Evolutionary conservation across 2,113 vertebrate species (phyloP), one percentile per base, ranked within the genome.

Genomic region (Mugil cephalus): DNA sequence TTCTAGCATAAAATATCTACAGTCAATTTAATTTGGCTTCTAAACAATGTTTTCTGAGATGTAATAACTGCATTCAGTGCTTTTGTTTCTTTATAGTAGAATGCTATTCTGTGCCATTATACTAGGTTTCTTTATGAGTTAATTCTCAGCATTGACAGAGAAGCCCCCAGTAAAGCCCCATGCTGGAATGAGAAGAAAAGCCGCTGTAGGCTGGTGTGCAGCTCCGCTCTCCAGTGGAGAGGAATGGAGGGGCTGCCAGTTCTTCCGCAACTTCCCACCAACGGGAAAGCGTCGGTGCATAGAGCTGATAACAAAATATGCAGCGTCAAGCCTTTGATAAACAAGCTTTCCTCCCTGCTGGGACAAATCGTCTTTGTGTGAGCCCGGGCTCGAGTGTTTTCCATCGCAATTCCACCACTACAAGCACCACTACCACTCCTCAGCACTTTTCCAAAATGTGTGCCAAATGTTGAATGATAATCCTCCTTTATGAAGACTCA

Each of bases 241-340:
- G 54, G 17, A 58, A 34, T 46, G 55, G 46, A 54, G 40, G 50
- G 45, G 40, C 54, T 81, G 74, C 71, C 67, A 84, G 51, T 74
- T 72, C 56, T 43, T 84, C 67, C 24, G 60, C 47, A 15, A 60
- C 50, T 45, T 62, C 62, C 74, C 62, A 52, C 58, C 70, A 53
- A 82, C 69, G 67, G 45, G 35, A 71, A 73, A 30, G 53, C 64
- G 9, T 77, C 60, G 48, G 78, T 87, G 85, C 72, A 80, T 10
- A 1, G 40, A 55, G 64, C 79, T 77, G 86, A 87, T 89, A 89
- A 89, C 60, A 59, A 69, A 67, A 67, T 59, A 51, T 82, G 80
- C 74, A 56, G 58, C 35, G 54, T 82, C 64, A 43, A 72, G 77
- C 64, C 69, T 79, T 72, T 75, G 63, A 83, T 87, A 84, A 88